These are phyloP conservation scores for Perizoma flavofasciatum DNA, from an alignment of 2,888 invertebrate species.

Conservation along the genomic window DNA sequence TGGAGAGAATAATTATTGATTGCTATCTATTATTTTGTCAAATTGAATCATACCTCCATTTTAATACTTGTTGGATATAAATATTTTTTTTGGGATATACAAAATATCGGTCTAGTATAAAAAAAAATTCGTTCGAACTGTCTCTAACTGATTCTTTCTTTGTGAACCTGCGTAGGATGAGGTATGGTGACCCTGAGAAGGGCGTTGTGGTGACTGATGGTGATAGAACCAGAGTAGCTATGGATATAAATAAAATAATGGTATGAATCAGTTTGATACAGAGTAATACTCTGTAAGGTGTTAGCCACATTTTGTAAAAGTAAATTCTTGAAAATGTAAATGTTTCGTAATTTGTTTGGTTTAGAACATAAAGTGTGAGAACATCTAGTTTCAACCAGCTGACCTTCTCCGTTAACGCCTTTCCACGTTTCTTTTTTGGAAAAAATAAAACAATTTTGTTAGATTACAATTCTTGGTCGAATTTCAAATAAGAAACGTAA, in stretches of 20 bases:
- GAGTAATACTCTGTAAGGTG: constrained; percentile 47
- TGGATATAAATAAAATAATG: not conserved
- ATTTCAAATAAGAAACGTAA: constrained; percentile 8
- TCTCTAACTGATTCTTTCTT: too few relatives aligned
- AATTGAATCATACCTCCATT: constrained; percentile 22
- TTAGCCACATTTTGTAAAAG: constrained; percentile 39
- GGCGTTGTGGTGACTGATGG: too few relatives aligned
- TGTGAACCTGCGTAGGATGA: too few relatives aligned
- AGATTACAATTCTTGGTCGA: constrained; percentile 33
- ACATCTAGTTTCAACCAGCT: constrained; percentile 80
- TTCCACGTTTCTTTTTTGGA: constrained; percentile 87
- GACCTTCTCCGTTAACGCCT: constrained; percentile 93
- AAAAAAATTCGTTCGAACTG: too few relatives aligned
- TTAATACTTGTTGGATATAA: not conserved
- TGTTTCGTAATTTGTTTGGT: constrained; percentile 40
- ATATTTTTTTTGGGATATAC: too few relatives aligned
- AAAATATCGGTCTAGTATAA: too few relatives aligned
- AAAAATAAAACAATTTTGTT: constrained; percentile 63
- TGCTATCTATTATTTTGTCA: constrained; percentile 19
- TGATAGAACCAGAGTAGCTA: too few relatives aligned
- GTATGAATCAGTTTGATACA: constrained; percentile 30
- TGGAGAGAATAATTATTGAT: too few relatives aligned
- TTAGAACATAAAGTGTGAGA: constrained; percentile 72
- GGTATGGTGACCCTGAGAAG: too few relatives aligned
- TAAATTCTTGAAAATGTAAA: constrained; percentile 28